Percentiles rank a stretch among this genome's conserved stretches.
phyloP scores from a whole-genome alignment of 2,888 invertebrate species.

The Lasioglossum calceatum region DNA sequence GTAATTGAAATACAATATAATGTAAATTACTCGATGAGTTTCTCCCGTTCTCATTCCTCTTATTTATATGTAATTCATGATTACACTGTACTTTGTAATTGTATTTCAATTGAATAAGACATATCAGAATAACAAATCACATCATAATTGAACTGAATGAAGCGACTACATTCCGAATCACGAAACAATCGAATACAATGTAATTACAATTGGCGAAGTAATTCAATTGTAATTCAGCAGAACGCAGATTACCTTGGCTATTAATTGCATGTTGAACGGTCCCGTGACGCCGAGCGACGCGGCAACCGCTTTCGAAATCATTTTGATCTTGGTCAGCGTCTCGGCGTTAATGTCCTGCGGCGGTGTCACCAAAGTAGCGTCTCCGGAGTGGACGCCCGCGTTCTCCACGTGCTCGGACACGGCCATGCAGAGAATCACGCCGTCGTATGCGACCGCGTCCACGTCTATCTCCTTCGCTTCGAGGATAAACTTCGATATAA shows the following conservation, averaged over 20 bases:
- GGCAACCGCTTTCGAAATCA: slow-evolving; percentile 95
- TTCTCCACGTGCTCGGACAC: slow-evolving; percentile 99
- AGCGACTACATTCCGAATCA: too few relatives aligned
- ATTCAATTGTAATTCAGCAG: too few relatives aligned
- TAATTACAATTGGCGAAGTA: too few relatives aligned
- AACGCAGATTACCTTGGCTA: slow-evolving; percentile 92
- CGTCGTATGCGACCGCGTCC: slow-evolving; percentile 98
- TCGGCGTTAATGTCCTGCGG: slow-evolving; percentile 90
- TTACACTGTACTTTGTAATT: too few relatives aligned
- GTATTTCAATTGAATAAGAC: too few relatives aligned
- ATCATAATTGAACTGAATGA: too few relatives aligned
- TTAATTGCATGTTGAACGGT: slow-evolving; percentile 99
- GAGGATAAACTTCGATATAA: slow-evolving; percentile 98
- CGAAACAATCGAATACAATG: too few relatives aligned
- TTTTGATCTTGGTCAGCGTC: slow-evolving; percentile 95
- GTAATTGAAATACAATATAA: too few relatives aligned
- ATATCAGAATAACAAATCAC: too few relatives aligned
- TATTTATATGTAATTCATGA: too few relatives aligned
- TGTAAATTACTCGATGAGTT: too few relatives aligned
- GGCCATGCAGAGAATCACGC: slow-evolving; percentile 97
- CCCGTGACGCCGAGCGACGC: slow-evolving; percentile 96
- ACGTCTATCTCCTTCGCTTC: slow-evolving; percentile 99
- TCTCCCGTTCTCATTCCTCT: too few relatives aligned
- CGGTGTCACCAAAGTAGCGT: slow-evolving; percentile 98
- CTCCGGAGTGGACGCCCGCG: slow-evolving; percentile 99